phyloP scores from a whole-genome alignment of 2,888 invertebrate species.

The Drosophila helvetica region DNA sequence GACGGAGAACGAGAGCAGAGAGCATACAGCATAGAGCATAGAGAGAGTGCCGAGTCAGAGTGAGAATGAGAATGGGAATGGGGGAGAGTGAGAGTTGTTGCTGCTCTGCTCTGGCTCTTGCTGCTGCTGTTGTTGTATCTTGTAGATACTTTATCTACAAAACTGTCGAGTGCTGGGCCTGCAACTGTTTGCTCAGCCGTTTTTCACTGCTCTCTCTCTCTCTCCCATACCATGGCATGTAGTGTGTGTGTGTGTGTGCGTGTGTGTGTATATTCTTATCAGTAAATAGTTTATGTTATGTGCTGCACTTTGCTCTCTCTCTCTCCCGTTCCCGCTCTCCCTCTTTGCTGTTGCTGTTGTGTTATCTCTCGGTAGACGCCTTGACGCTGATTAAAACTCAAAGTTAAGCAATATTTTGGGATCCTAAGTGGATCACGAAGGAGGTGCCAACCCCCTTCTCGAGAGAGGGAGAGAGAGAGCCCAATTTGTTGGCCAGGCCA shows the following conservation, averaged over 20 bases:
- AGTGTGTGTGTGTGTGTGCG: slow-evolving; percentile 7
- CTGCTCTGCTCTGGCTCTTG: not conserved
- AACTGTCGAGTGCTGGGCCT: slow-evolving; percentile 50
- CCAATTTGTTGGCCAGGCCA: slow-evolving; percentile 47
- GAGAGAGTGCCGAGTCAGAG: slow-evolving; percentile 21
- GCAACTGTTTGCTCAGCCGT: slow-evolving; percentile 75
- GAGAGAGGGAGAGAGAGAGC: slow-evolving; percentile 2
- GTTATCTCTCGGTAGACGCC: slow-evolving; percentile 48
- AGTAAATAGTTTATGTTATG: slow-evolving; percentile 75
- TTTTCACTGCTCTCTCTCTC: slow-evolving; percentile 42
- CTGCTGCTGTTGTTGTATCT: slow-evolving; percentile 45
- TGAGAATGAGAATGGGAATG: not conserved
- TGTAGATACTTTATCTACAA: slow-evolving; percentile 70
- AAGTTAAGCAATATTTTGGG: slow-evolving; percentile 29
- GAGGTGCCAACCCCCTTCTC: slow-evolving; percentile 22
- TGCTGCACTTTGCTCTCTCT: slow-evolving; percentile 45
- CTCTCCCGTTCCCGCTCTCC: not conserved
- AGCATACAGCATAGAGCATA: slow-evolving; percentile 25
- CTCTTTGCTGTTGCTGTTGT: slow-evolving; percentile 47
- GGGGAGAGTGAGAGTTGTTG: slow-evolving; percentile 11
- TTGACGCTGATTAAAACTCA: slow-evolving; percentile 45
- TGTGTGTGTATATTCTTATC: slow-evolving; percentile 60
- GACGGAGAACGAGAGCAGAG: slow-evolving; percentile 4
- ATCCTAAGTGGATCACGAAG: slow-evolving; percentile 9
- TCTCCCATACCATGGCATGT: slow-evolving; percentile 14